Evolutionary conservation across 2,113 vertebrate genomes (phyloP), one percentile per base, ranked within the genome.

Genomic region (Pyrgilauda ruficollis): DNA sequence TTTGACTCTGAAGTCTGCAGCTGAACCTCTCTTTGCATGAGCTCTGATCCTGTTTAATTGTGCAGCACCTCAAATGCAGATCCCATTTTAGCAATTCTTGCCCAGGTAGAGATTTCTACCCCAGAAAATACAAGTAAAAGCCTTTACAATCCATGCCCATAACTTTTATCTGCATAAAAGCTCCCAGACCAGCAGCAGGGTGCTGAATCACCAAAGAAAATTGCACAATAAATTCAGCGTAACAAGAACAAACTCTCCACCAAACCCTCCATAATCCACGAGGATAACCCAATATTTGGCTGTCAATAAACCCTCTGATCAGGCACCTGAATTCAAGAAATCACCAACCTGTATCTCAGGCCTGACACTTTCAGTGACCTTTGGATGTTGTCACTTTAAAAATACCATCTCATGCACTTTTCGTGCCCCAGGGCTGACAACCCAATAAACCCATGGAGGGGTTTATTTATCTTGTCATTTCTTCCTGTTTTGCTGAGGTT

Each of bases 401-500:
- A 95, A 72, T 14, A 12, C 9, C 30, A 1, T 70, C 23, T 28
- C 78, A 7, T 13, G 47, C 62, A 91, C 50, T 15, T 63, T 15
- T 58, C 1, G 0, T 62, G 82, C 52, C 83, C 47, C 47, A 17
- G 80, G 75, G 84, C 81, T 93, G 56, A 62, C 9, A 86, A 84
- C n/a, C 37, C 84, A 90, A 86, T 76, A 91, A 96, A 88, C 1
- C 12, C 78, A 93, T 31, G 53, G 19, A 33, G 33, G 53, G 53
- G 53, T 55, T 55, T 21, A 33, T 33, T 55, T 33, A 55, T 21
- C 84, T 91, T 83, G 50, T 49, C 44, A 53, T 46, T 76, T 72
- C 90, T 91, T 94, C 88, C 90, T 94, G 73, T 73, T 90, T 52
- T 55, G 23, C 35, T 68, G 73, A 62, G 80, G 55, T 11, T 93